Conservation (phyloP, 1,140 invertebrate species). For the Varroa destructor region DNA sequence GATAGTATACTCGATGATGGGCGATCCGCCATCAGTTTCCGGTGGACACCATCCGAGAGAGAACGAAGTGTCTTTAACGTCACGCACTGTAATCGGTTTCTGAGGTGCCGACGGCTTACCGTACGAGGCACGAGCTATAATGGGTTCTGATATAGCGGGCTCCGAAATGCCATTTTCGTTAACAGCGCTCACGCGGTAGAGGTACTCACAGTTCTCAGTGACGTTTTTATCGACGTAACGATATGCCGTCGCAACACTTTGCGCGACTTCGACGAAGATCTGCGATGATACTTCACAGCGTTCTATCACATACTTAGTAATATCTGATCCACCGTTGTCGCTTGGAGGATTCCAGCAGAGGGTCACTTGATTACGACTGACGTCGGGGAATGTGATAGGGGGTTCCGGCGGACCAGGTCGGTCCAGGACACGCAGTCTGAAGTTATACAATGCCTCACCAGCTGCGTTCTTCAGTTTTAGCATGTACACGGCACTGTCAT, state of each 20-base stretch:
- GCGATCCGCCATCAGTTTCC: slow-evolving; percentile 65
- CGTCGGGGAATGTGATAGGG: slow-evolving; percentile 56
- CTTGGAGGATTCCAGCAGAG: slow-evolving; percentile 66
- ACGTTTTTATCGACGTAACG: slow-evolving; percentile 41
- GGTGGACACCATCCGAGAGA: slow-evolving; percentile 70
- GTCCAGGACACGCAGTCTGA: slow-evolving; percentile 65
- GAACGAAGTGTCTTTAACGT: slow-evolving; percentile 63
- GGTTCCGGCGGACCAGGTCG: slow-evolving; percentile 67
- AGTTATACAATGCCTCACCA: slow-evolving; percentile 54
- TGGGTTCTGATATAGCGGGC: slow-evolving; percentile 45
- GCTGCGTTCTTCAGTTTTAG: slow-evolving; percentile 54
- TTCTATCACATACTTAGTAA: slow-evolving; percentile 65
- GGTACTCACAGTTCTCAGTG: slow-evolving; percentile 50
- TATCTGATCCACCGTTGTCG: slow-evolving; percentile 62
- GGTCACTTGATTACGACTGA: slow-evolving; percentile 55
- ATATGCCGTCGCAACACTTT: slow-evolving; percentile 36
- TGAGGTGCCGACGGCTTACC: slow-evolving; percentile 61
- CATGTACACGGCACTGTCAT: slow-evolving; percentile 52
- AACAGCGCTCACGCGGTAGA: slow-evolving; percentile 65
- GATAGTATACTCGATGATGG: slow-evolving; percentile 69
- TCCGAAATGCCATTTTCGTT: slow-evolving; percentile 66
- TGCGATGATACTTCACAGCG: slow-evolving; percentile 49
- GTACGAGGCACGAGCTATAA: slow-evolving; percentile 50
- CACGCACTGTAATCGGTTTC: slow-evolving; percentile 62
- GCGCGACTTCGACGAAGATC: slow-evolving; percentile 11